Evolutionary conservation across 2,113 vertebrate genomes (phyloP).

Genomic region (Aythya baeri): DNA sequence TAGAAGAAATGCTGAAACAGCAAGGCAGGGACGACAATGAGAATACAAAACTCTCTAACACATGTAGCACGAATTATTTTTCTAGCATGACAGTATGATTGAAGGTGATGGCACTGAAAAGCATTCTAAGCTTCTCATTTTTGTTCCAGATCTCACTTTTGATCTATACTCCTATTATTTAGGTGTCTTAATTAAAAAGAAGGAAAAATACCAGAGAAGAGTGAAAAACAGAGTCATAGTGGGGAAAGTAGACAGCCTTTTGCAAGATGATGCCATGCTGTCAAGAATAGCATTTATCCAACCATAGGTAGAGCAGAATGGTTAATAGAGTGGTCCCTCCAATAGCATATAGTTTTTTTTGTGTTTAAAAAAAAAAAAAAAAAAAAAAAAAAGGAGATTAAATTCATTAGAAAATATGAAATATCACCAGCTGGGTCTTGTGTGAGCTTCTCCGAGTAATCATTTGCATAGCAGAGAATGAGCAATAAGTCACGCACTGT

Average conservation of each 20-base stretch:
- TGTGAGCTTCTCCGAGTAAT: conserved; percentile 58
- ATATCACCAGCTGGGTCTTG: not conserved
- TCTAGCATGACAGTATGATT: not conserved
- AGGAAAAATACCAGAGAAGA: conserved; percentile 38
- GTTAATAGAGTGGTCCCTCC: not conserved
- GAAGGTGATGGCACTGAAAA: not conserved
- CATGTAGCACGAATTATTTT: not conserved
- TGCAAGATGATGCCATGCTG: not conserved
- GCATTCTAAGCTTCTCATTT: not conserved
- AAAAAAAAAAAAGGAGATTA: not conserved
- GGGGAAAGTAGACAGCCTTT: not conserved
- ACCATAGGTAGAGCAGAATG: not conserved
- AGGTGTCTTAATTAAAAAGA: conserved; percentile 35
- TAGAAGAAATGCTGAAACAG: not conserved
- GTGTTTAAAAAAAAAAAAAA: not conserved
- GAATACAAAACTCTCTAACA: not conserved
- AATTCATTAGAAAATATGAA: conserved; percentile 16
- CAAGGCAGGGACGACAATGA: not conserved
- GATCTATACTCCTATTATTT: not conserved
- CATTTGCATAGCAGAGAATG: not conserved
- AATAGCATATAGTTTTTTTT: not conserved
- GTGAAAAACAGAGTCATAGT: conserved; percentile 21
- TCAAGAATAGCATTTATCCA: not conserved
- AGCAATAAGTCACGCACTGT: conserved; percentile 23
- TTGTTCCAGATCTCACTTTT: conserved; percentile 45